Evolutionary conservation across 30 jellyfish, hydroid and myxozoan genomes (phyloP), one percentile per base, ranked within the genome.

Genomic region (Haliclystus octoradiatus): DNA sequence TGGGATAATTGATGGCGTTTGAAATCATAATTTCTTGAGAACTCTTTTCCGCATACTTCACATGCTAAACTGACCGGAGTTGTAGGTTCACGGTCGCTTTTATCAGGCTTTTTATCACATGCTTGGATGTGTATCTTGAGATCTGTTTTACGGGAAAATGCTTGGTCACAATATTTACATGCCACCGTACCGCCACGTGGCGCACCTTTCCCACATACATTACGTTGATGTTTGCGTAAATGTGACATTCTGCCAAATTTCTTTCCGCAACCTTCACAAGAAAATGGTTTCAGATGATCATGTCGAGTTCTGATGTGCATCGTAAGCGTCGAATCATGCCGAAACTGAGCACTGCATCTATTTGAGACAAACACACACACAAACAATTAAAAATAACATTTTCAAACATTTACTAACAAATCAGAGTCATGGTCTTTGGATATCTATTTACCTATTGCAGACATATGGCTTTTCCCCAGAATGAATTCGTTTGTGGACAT

Each of bases 251-350:
- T 76, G 28, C 99, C 99, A 51, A 92, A 92, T 52, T 79, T 83
- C 78, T 92, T 92, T 34, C 87, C 92, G 40, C 99, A 92, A 1
- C 95, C 96, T 12, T 83, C 99, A 61, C 99, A 92, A 4, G 95
- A 63, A 68, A 92, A 92, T 15, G 99, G 99, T 46, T 92, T 92
- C 63, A 83, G 83, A 65, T 92, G 95, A 70, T 92, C 96, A 65
- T 92, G 99, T 7, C 96, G 94, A 29, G 99, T 92, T 7, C 99
- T 88, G 33, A 92, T 83, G 72, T 92, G 99, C 96, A 92, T 82
- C n/a, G 99, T 82, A 30, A 82, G 85, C 19, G 99, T 92, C 13
- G 96, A 83, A 31, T 92, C 99, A 67, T 92, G 99, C 27, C 99
- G 88, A 68, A 92, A 92, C 52, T 88, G 84, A 12, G 94, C 94